phyloP scores from a whole-genome alignment of 2,888 invertebrate genomes.

The Dryococelus australis region DNA sequence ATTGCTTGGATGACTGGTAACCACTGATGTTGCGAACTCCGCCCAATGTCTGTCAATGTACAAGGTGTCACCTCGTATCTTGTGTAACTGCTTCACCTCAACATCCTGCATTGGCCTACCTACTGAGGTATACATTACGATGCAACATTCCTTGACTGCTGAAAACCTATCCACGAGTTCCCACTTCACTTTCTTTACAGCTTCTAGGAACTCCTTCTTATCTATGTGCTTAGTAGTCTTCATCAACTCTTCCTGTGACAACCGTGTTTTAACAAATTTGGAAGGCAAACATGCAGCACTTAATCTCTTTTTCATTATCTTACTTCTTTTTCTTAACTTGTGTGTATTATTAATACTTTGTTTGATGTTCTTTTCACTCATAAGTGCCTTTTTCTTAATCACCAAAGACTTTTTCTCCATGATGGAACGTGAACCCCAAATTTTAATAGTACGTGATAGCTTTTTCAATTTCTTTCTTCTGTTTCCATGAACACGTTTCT shows the following conservation, averaged over 20 bases:
- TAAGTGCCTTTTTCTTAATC: background rate
- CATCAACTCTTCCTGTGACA: background rate
- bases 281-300: background rate
- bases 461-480: background rate
- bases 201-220: background rate
- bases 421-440: background rate
- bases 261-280: background rate
- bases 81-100: slow-evolving; percentile 59
- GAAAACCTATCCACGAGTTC: background rate
- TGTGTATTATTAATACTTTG: background rate
- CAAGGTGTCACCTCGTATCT: slow-evolving; percentile 57
- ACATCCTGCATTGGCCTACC: slow-evolving; percentile 61
- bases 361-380: background rate
- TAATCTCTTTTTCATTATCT: background rate
- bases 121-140: slow-evolving; percentile 58
- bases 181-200: background rate
- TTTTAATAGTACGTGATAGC: background rate
- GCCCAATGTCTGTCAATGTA: slow-evolving; percentile 62
- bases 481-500: background rate
- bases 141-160: background rate
- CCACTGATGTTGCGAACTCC: slow-evolving; percentile 64
- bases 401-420: slow-evolving; percentile 7
- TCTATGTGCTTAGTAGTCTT: background rate
- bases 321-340: background rate
- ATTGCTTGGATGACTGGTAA: slow-evolving; percentile 55